phyloP scores from a whole-genome alignment of 2,113 vertebrate species.

The Tragelaphus scriptus region DNA sequence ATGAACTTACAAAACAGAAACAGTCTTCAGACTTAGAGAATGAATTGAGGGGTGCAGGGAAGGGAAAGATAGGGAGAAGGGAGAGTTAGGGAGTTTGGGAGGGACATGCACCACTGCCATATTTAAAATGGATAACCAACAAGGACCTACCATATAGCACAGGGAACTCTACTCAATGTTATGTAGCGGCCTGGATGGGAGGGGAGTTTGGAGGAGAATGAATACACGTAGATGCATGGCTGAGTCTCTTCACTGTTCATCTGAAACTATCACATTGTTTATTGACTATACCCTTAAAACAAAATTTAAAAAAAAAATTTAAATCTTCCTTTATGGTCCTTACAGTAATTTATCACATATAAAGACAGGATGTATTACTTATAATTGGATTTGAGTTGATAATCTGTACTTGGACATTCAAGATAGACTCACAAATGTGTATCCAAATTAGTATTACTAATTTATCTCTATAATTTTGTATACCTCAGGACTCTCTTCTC shows the following conservation, averaged over 20 bases:
- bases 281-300: neutral
- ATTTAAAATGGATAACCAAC: neutral
- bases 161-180: neutral
- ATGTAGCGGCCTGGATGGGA: neutral
- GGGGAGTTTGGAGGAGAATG: neutral
- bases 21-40: neutral
- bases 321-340: neutral
- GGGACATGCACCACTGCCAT: neutral
- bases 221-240: no score
- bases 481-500: neutral
- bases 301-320: fast-evolving
- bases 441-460: neutral
- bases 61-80: neutral
- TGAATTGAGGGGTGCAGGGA: neutral
- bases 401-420: neutral
- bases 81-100: neutral
- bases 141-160: neutral
- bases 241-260: neutral
- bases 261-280: neutral
- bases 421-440: neutral
- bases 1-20: neutral
- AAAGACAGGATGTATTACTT: neutral
- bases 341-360: neutral
- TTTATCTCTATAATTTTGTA: neutral
- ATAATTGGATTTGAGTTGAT: neutral